phyloP scores from a whole-genome alignment of 2,888 invertebrate species.

The Diaprepes abbreviatus region DNA sequence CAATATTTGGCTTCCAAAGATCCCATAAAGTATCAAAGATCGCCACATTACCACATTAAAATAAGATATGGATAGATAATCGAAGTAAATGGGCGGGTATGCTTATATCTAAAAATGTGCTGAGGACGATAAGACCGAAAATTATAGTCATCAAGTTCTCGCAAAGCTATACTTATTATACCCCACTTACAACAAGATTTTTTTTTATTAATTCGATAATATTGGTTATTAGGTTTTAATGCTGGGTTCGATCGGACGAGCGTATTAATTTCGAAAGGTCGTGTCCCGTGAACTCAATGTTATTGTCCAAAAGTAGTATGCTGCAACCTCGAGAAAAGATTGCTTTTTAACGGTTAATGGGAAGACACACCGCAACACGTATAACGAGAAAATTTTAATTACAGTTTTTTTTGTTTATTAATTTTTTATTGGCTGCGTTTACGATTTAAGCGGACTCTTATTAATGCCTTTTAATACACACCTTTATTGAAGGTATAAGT shows the following conservation, averaged over 20 bases:
- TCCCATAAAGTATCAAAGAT: constrained; percentile 53
- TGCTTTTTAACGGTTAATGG: constrained; percentile 49
- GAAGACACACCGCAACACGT: constrained; percentile 40
- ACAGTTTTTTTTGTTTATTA: constrained; percentile 28
- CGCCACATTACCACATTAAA: constrained; percentile 60
- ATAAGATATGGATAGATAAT: constrained; percentile 62
- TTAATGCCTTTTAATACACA: constrained; percentile 26
- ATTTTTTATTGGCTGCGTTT: constrained; percentile 30
- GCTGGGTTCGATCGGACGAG: constrained; percentile 53
- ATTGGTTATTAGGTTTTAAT: constrained; percentile 63
- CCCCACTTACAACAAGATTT: constrained; percentile 62
- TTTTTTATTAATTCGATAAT: constrained; percentile 64
- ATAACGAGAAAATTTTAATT: constrained; percentile 49
- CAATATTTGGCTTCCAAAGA: constrained; percentile 46
- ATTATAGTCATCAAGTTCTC: constrained; percentile 65
- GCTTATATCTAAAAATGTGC: constrained; percentile 62
- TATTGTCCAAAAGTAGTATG: constrained; percentile 48
- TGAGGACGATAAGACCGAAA: constrained; percentile 62
- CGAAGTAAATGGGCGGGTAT: constrained; percentile 62
- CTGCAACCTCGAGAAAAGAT: constrained; percentile 43
- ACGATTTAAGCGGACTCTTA: constrained; percentile 28
- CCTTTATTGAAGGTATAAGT: constrained; percentile 21
- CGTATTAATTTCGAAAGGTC: constrained; percentile 56
- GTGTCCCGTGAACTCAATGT: constrained; percentile 50
- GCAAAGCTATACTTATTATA: constrained; percentile 66